A percentile compares a stretch with the other conserved stretches of the same genome.
Conservation (phyloP, 2,113 vertebrate genomes). For the Mohoua ochrocephala region DNA sequence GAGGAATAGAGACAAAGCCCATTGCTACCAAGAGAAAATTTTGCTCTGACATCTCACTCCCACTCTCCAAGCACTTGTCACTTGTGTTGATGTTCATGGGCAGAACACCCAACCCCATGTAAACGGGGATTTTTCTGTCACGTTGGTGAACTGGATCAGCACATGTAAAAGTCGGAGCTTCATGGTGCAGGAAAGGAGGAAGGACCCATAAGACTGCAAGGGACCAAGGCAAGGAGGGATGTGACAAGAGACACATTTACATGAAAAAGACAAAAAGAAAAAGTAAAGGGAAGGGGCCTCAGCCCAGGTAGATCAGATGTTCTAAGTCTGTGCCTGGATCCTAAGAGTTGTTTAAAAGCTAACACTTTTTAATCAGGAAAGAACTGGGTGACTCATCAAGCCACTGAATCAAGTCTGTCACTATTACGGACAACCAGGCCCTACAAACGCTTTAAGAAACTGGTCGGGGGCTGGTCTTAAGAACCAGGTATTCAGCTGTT, state of each 20-base stretch:
- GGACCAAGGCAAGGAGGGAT: not conserved
- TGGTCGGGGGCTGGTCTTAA: not conserved
- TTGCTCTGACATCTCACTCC: not conserved
- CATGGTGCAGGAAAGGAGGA: not conserved
- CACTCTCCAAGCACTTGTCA: not conserved
- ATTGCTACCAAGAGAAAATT: not conserved
- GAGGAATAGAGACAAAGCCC: not conserved
- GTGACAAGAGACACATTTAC: not conserved
- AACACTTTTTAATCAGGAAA: not conserved
- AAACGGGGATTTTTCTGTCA: not conserved
- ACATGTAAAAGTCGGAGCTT: not conserved
- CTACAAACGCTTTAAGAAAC: not conserved
- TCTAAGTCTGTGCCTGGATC: not conserved
- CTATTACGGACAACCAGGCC: not conserved
- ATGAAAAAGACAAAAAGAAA: not conserved
- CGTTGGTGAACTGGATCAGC: not conserved
- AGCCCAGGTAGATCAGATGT: not conserved
- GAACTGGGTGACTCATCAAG: not conserved
- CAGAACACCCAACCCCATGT: not conserved
- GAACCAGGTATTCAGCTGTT: not conserved
- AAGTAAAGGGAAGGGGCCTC: not conserved
- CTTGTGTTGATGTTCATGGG: not conserved
- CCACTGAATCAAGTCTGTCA: not conserved
- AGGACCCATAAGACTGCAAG: not conserved
- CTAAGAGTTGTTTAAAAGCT: not conserved